phyloP scores from a whole-genome alignment of 1,140 invertebrate genomes.

The Drosophila ananassae region DNA sequence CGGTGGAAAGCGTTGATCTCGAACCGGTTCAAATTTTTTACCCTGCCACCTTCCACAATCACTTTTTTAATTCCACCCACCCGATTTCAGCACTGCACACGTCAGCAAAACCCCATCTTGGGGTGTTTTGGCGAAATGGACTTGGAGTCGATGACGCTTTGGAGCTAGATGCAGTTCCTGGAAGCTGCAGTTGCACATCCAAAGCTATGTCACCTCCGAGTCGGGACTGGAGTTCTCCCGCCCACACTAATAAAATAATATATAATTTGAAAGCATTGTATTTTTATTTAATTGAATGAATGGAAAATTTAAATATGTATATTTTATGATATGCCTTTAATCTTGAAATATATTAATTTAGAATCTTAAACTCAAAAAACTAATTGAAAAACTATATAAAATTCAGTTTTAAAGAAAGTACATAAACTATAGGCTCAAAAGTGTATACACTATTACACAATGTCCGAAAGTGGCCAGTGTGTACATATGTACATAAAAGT shows the following conservation, averaged over 20 bases:
- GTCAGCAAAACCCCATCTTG: conserved; percentile 5
- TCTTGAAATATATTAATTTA: too few relatives aligned
- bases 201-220: neutral
- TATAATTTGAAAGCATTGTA: neutral
- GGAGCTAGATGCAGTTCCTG: conserved; percentile 5
- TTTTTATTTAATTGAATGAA: too few relatives aligned
- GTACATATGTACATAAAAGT: neutral
- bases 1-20: conserved; percentile 55
- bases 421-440: too few relatives aligned
- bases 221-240: conserved; percentile 13
- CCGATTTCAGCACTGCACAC: neutral
- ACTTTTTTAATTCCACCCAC: neutral
- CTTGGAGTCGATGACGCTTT: neutral
- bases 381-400: too few relatives aligned
- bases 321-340: too few relatives aligned
- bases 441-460: neutral
- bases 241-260: conserved; percentile 1
- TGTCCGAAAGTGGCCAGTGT: neutral
- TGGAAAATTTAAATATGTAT: too few relatives aligned
- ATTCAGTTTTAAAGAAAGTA: too few relatives aligned
- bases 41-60: conserved; percentile 35
- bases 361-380: too few relatives aligned
- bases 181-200: conserved; percentile 12
- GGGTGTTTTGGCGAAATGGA: neutral
- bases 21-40: conserved; percentile 48